Evolutionary conservation across 2,797 vertebrate species (phyloP).

Genomic region (Hyperoplus lanceolatus): DNA sequence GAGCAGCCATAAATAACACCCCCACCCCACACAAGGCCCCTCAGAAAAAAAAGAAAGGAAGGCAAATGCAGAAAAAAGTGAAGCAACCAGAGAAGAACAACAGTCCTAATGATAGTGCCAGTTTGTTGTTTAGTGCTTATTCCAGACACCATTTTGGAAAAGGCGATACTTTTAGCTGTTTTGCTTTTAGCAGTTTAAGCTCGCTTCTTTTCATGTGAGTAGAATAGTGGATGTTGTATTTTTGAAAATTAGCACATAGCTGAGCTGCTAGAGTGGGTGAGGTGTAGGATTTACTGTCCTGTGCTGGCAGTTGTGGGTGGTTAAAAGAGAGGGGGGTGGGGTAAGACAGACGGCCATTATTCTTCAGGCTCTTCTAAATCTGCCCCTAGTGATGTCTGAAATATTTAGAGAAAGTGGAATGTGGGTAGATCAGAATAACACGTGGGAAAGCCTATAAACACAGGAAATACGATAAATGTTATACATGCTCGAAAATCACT

Average conservation of each 20-base stretch:
- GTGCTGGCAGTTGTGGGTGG: conserved; percentile 81
- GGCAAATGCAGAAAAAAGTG: conserved; percentile 75
- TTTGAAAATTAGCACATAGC: conserved; percentile 58
- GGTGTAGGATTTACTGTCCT: conserved; percentile 81
- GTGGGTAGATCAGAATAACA: conserved; percentile 49
- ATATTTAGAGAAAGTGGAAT: conserved; percentile 72
- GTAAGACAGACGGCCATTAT: conserved; percentile 77
- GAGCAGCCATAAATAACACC: conserved; percentile 86
- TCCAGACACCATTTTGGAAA: conserved; percentile 49
- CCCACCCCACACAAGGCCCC: conserved; percentile 76
- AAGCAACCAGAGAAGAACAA: conserved; percentile 61
- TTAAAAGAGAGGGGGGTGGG: conserved; percentile 70
- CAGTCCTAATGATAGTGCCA: conserved; percentile 41
- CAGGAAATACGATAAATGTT: conserved; percentile 40
- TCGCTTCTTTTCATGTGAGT: conserved; percentile 41
- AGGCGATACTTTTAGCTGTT: conserved; percentile 32
- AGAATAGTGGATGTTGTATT: conserved; percentile 47
- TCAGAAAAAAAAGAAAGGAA: conserved; percentile 68
- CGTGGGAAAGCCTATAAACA: conserved; percentile 29
- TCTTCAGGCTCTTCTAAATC: conserved; percentile 70
- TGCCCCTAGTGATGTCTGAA: conserved; percentile 66
- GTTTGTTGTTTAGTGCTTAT: conserved; percentile 36
- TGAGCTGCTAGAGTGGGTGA: conserved; percentile 73
- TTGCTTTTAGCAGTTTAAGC: conserved; percentile 35
- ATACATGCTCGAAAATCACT: conserved; percentile 34